Conservation (phyloP, 2,113 vertebrate genomes). For the Coptodon rendalli region DNA sequence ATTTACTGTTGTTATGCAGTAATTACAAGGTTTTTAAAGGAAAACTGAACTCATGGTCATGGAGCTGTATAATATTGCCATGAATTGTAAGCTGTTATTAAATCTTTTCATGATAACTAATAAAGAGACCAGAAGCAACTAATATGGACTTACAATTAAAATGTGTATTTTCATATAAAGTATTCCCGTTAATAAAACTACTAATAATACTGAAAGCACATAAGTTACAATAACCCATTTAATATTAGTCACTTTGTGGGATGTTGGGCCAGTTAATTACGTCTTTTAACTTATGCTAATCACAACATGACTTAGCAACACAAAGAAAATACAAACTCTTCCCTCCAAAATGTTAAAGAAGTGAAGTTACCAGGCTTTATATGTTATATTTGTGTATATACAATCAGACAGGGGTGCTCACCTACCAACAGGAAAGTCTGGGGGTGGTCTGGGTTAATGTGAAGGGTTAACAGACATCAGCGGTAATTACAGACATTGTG, state of each 20-base stretch:
- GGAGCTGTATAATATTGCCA: not conserved
- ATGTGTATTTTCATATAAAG: not conserved
- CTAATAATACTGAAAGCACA: not conserved
- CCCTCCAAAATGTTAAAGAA: not conserved
- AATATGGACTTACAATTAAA: not conserved
- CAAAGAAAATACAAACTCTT: not conserved
- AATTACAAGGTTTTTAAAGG: not conserved
- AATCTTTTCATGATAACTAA: not conserved
- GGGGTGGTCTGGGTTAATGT: not conserved
- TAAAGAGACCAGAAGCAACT: not conserved
- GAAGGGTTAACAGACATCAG: slow-evolving; percentile 13
- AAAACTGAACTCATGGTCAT: not conserved
- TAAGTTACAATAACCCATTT: not conserved
- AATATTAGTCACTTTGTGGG: not conserved
- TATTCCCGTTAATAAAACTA: not conserved
- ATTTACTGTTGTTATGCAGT: not conserved
- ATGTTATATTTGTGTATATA: not conserved
- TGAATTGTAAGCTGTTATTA: not conserved
- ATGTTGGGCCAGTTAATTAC: not conserved
- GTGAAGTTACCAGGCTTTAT: not conserved
- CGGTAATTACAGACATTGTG: not conserved
- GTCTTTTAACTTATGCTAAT: not conserved
- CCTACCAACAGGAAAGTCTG: not conserved
- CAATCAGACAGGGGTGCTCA: not conserved
- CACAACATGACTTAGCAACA: no score